A percentile compares a stretch with the other conserved stretches of the same genome.
phyloP scores from a whole-genome alignment of 2,888 invertebrate species.

The Subacronicta megacephala region DNA sequence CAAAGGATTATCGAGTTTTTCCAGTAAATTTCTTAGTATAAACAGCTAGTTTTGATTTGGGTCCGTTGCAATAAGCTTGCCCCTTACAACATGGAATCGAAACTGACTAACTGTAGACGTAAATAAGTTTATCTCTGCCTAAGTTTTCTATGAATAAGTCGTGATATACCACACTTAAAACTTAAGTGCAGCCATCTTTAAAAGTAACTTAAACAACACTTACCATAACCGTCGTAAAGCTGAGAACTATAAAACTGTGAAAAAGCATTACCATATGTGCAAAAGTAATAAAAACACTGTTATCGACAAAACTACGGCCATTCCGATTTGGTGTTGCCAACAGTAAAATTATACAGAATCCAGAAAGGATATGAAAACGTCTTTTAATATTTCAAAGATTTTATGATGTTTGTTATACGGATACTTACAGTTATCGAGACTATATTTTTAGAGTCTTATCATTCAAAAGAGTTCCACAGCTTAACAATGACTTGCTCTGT shows the following conservation, averaged over 20 bases:
- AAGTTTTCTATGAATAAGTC: too few species aligned
- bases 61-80: too few species aligned
- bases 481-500: too few species aligned
- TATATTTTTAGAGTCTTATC: too few species aligned
- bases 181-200: constrained; percentile 23
- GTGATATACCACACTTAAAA: constrained; percentile 10
- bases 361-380: constrained; percentile 25
- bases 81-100: too few species aligned
- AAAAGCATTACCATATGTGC: constrained; percentile 63
- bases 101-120: too few species aligned
- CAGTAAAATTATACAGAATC: constrained; percentile 45
- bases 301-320: constrained; percentile 53
- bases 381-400: constrained; percentile 40
- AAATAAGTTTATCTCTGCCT: too few species aligned
- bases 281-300: constrained; percentile 58
- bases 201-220: constrained; percentile 31
- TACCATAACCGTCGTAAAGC: constrained; percentile 53
- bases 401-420: constrained; percentile 26
- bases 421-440: not conserved
- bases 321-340: constrained; percentile 31
- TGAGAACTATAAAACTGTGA: constrained; percentile 58
- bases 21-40: too few species aligned
- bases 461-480: too few species aligned
- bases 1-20: too few species aligned
- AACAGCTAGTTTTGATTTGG: too few species aligned